Evolutionary conservation across 2,888 invertebrate species (phyloP).

Genomic region (Tiliacea citrago): DNA sequence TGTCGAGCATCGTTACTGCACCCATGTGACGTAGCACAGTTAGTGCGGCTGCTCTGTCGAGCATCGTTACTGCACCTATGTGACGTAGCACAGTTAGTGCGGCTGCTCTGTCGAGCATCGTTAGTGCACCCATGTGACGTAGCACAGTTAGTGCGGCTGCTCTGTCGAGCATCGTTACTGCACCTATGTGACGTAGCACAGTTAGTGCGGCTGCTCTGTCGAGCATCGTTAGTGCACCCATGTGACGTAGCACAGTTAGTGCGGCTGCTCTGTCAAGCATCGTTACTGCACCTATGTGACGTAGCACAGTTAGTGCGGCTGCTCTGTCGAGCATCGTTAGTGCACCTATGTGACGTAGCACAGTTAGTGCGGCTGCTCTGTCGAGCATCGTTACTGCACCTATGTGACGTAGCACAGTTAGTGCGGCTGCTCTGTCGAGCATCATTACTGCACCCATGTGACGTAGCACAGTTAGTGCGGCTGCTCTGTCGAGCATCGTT

Average conservation of each 20-base stretch:
- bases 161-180: conserved; percentile 1
- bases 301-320: background rate
- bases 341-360: background rate
- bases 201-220: conserved; percentile 3
- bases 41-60: background rate
- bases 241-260: background rate
- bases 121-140: background rate
- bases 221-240: background rate
- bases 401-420: background rate
- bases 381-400: background rate
- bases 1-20: background rate
- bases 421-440: conserved; percentile 1
- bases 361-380: conserved; percentile 7
- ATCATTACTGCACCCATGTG: background rate
- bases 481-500: conserved; percentile 6
- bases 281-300: background rate
- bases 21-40: background rate
- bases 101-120: conserved; percentile 1
- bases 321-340: conserved; percentile 4
- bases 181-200: background rate
- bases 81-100: background rate
- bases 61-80: background rate
- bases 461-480: background rate
- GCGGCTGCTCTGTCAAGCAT: conserved; percentile 1
- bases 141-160: background rate